Evolutionary conservation across 2,797 vertebrate species (phyloP), one percentile per base, ranked within the genome.

Genomic region (Parotocinclus haroldoi): DNA sequence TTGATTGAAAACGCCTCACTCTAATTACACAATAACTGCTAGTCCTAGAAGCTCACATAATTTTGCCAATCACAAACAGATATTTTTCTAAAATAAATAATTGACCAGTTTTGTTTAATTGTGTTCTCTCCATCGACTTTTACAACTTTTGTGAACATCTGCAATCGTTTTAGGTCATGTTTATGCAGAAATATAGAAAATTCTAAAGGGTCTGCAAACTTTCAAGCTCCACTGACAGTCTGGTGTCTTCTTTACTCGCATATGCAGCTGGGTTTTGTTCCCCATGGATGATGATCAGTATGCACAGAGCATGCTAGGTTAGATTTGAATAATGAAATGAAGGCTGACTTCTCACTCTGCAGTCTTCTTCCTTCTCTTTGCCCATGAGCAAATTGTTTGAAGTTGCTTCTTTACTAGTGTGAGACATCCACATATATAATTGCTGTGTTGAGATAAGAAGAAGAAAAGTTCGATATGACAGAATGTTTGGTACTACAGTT

Each of bases 261-360:
- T 48, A 38, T 12, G 38, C 56, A 78, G 52, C 72, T 75, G 71
- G 49, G 73, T 68, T 77, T 61, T 14, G 52, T 59, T 58, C 53
- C 64, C 70, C 60, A 56, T 50, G 55, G 50, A 61, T 27, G 57
- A 14, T 46, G 37, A 79, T 81, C 69, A 58, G 77, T 72, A 81
- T 82, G 72, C 68, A 63, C 44, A 42, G 40, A 45, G 1, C 45
- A 14, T 18, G 64, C 42, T 48, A 62, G 65, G 4, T 58, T 53
- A 55, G 78, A 64, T 44, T 71, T 52, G 69, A 74, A 72, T 71
- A 71, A 59, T 76, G 69, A 78, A 48, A 44, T 18, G 42, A 56
- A 66, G 72, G 74, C 78, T 67, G 61, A 69, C 57, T 60, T 57
- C 55, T 66, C 38, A 14, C 11, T 44, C 11, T 13, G 45, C 27